Conservation (phyloP, 2,113 vertebrate species). For the Alaudala cheleensis region DNA sequence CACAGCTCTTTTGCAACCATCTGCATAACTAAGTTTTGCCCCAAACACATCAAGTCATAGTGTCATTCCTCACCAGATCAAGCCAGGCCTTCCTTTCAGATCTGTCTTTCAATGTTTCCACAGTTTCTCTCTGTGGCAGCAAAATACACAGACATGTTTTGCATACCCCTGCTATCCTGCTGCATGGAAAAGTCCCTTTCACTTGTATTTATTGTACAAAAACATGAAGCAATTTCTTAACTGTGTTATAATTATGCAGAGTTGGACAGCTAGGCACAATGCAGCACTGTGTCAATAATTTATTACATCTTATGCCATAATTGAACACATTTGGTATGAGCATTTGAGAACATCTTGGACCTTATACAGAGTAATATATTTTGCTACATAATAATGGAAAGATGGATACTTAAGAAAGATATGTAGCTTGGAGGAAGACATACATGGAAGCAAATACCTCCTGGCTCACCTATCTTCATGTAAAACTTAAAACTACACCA, state of each 20-base stretch:
- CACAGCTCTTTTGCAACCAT: not conserved
- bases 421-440: slow-evolving; percentile 48
- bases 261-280: slow-evolving; percentile 33
- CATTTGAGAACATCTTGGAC: slow-evolving; percentile 52
- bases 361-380: slow-evolving; percentile 60
- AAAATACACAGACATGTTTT: not conserved
- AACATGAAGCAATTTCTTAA: not conserved
- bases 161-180: not conserved
- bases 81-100: not conserved
- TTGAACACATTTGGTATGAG: slow-evolving; percentile 37
- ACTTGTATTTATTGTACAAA: slow-evolving; percentile 41
- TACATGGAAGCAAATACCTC: slow-evolving; percentile 45
- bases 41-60: not conserved
- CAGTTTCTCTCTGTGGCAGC: not conserved
- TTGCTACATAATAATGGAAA: slow-evolving; percentile 52
- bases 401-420: slow-evolving; percentile 33
- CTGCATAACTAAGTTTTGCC: not conserved
- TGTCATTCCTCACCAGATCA: not conserved
- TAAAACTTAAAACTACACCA: slow-evolving; percentile 60
- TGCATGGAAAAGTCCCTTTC: not conserved
- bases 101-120: not conserved
- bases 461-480: slow-evolving; percentile 13
- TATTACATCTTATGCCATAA: slow-evolving; percentile 58
- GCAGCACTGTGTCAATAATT: slow-evolving; percentile 67
- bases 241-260: slow-evolving; percentile 3